Conservation (phyloP, 2,797 vertebrate species). For the Chaetodon trifasciatus region DNA sequence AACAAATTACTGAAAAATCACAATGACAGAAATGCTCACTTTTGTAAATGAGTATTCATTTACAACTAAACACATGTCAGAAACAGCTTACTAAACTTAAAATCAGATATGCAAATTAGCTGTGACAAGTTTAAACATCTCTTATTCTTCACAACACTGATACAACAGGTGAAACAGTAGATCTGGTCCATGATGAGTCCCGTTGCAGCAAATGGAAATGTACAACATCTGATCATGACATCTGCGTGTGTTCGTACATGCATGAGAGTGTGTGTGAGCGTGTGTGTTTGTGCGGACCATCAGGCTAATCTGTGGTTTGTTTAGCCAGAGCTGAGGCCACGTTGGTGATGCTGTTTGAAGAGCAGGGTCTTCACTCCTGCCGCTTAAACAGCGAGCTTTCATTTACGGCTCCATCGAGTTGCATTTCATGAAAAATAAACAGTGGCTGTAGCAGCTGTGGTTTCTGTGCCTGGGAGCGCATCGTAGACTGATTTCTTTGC, state of each 20-base stretch:
- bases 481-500: constrained; percentile 28
- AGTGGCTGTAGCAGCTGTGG: constrained; percentile 46
- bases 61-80: neutral
- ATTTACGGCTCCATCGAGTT: constrained; percentile 59
- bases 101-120: neutral
- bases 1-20: neutral
- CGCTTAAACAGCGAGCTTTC: constrained; percentile 52
- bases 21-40: neutral
- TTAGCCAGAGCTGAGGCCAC: constrained; percentile 57
- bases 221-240: constrained; percentile 46
- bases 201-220: constrained; percentile 58
- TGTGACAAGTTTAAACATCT: constrained; percentile 7
- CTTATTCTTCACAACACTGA: constrained; percentile 3
- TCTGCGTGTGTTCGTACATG: constrained; percentile 24
- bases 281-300: constrained; percentile 47
- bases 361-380: constrained; percentile 55
- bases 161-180: neutral
- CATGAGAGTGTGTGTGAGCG: constrained; percentile 25
- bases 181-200: neutral
- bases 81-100: neutral
- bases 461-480: constrained; percentile 44
- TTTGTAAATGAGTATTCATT: neutral
- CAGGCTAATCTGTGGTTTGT: constrained; percentile 60
- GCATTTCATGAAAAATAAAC: constrained; percentile 71
- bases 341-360: constrained; percentile 68